phyloP scores from a whole-genome alignment of 2,113 vertebrate species.

The Scomber scombrus region DNA sequence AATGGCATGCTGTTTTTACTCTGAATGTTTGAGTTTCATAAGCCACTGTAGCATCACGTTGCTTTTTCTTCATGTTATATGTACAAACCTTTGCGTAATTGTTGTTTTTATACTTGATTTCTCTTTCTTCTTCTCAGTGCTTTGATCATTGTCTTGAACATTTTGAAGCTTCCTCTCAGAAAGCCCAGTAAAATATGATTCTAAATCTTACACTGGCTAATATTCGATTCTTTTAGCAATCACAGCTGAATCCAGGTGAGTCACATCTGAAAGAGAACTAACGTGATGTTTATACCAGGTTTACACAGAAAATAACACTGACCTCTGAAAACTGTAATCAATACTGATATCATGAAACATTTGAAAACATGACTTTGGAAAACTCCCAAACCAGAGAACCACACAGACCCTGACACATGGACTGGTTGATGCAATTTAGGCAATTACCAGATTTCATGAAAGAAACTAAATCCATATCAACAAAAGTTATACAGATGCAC shows the following conservation, averaged over 20 bases:
- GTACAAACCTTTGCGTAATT: slow-evolving; percentile 33
- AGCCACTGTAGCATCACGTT: slow-evolving; percentile 39
- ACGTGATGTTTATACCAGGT: too few relatives aligned
- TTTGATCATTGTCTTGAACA: slow-evolving; percentile 39
- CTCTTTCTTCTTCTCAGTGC: slow-evolving; percentile 15
- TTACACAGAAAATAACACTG: too few relatives aligned
- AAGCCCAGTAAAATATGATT: slow-evolving; percentile 37
- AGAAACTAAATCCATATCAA: too few relatives aligned
- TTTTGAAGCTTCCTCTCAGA: background rate
- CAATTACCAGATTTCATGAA: too few relatives aligned
- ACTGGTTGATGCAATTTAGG: too few relatives aligned
- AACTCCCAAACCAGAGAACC: too few relatives aligned
- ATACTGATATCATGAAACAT: too few relatives aligned
- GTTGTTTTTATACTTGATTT: slow-evolving; percentile 29
- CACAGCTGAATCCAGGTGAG: background rate
- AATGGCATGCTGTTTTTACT: slow-evolving; percentile 64
- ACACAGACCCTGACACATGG: too few relatives aligned
- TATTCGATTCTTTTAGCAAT: background rate
- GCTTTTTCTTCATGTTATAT: slow-evolving; percentile 39
- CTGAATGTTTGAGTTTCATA: slow-evolving; percentile 49
- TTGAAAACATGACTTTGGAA: too few relatives aligned
- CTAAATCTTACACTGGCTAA: background rate
- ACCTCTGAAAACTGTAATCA: too few relatives aligned
- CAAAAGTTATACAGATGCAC: too few relatives aligned
- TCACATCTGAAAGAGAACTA: too few relatives aligned